Conservation (phyloP, 2,113 vertebrate species). For the Macheiramphus alcinus region DNA sequence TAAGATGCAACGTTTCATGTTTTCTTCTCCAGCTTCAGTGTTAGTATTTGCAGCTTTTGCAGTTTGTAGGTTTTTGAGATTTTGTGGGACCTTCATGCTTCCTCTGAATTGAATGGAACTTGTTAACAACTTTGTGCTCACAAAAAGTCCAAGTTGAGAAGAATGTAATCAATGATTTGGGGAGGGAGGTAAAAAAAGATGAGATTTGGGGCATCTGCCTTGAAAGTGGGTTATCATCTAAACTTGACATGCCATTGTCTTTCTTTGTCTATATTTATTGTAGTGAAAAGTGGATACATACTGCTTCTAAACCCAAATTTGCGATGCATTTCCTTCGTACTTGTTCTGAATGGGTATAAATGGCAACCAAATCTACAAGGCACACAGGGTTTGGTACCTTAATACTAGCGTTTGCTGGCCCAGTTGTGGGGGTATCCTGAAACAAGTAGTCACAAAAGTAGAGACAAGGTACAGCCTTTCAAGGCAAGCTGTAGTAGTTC, state of each 20-base stretch:
- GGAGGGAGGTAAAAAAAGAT: neutral
- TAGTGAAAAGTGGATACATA: neutral
- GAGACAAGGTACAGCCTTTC: neutral
- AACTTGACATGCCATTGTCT: neutral
- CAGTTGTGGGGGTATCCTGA: neutral
- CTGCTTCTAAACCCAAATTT: neutral
- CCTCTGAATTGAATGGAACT: neutral
- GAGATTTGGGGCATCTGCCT: neutral
- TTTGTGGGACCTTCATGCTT: neutral
- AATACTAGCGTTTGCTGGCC: neutral
- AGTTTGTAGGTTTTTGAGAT: neutral
- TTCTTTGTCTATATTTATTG: neutral
- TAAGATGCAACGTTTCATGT: neutral
- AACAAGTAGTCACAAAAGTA: neutral
- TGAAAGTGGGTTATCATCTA: neutral
- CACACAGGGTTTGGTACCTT: neutral
- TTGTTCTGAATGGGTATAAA: neutral
- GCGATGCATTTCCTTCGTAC: neutral
- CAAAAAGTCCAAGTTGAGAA: neutral
- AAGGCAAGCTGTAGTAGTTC: neutral
- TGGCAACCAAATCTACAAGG: neutral
- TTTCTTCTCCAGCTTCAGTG: neutral
- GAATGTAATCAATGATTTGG: neutral
- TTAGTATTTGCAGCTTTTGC: neutral
- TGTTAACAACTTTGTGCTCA: neutral